These are phyloP conservation scores for Stigmatopora nigra DNA, from an alignment of 2,113 vertebrate genomes.

Conservation along the genomic window DNA sequence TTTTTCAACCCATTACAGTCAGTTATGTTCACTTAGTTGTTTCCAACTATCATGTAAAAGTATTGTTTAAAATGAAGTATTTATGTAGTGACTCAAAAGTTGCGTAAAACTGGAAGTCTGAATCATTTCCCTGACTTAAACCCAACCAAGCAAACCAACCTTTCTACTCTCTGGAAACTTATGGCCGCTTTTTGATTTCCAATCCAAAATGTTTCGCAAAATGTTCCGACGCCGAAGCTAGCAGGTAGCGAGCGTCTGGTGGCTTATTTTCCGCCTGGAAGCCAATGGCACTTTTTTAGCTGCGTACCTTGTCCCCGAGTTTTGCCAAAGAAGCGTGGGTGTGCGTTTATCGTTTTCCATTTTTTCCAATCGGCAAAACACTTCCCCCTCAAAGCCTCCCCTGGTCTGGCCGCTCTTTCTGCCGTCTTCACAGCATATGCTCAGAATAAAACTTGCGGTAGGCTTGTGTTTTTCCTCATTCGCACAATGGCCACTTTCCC, in stretches of 20 bases:
- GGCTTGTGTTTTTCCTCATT: slow-evolving; percentile 54
- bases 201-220: neutral
- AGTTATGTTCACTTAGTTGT: too few species aligned
- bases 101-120: too few species aligned
- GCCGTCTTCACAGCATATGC: slow-evolving; percentile 58
- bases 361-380: slow-evolving; percentile 39
- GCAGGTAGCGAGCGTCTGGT: neutral
- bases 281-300: slow-evolving; percentile 33
- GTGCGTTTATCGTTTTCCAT: slow-evolving; percentile 18
- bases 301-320: slow-evolving; percentile 40
- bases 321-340: slow-evolving; percentile 32
- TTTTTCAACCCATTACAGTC: too few species aligned
- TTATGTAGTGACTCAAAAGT: too few species aligned
- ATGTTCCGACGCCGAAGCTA: neutral
- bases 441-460: slow-evolving; percentile 62
- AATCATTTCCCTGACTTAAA: neutral
- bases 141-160: neutral
- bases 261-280: slow-evolving; percentile 28
- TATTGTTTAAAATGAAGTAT: too few species aligned
- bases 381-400: neutral
- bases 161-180: neutral
- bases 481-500: slow-evolving; percentile 63
- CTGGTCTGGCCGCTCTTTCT: slow-evolving; percentile 27
- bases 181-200: neutral
- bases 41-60: too few species aligned